These are phyloP conservation scores for Paragorgia papillata DNA, from an alignment of 92 coral and sea anemone genomes.

Conservation along the genomic window DNA sequence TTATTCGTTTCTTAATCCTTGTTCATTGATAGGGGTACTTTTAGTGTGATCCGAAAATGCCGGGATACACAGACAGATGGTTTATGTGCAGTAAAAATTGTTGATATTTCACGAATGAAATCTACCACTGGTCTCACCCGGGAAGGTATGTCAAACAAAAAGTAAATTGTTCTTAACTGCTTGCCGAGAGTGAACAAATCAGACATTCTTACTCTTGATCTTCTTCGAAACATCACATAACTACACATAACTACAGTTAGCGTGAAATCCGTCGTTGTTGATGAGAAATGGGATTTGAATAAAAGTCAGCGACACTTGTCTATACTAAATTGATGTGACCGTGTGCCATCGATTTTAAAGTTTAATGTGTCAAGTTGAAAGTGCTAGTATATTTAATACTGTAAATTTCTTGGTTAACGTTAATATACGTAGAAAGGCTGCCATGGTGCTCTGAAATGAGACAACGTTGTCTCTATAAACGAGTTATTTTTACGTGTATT, in stretches of 20 bases:
- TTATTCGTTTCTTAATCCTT: neutral
- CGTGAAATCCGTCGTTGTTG: neutral
- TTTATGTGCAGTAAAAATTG: slow-evolving; percentile 96
- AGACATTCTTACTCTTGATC: neutral
- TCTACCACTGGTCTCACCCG: slow-evolving; percentile 93
- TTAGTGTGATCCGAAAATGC: slow-evolving; percentile 95
- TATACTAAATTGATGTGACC: no score
- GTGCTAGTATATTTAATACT: no score
- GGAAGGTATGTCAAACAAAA: slow-evolving; percentile 65
- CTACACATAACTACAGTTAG: no score
- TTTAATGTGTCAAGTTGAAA: neutral
- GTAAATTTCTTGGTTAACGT: no score
- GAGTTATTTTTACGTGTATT: no score
- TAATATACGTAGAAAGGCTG: no score
- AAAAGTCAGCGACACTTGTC: no score
- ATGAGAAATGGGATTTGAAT: no score
- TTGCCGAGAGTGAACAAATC: neutral
- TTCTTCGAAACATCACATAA: neutral
- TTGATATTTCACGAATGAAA: slow-evolving; percentile 89
- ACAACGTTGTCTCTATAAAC: no score
- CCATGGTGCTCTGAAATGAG: no score
- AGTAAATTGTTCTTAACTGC: neutral
- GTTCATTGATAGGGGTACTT: slow-evolving; percentile 82
- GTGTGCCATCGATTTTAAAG: no score
- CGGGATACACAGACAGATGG: slow-evolving; percentile 84